Evolutionary conservation across 2,888 invertebrate genomes (phyloP), one percentile per base, ranked within the genome.

Genomic region (Cheilosia pagana): DNA sequence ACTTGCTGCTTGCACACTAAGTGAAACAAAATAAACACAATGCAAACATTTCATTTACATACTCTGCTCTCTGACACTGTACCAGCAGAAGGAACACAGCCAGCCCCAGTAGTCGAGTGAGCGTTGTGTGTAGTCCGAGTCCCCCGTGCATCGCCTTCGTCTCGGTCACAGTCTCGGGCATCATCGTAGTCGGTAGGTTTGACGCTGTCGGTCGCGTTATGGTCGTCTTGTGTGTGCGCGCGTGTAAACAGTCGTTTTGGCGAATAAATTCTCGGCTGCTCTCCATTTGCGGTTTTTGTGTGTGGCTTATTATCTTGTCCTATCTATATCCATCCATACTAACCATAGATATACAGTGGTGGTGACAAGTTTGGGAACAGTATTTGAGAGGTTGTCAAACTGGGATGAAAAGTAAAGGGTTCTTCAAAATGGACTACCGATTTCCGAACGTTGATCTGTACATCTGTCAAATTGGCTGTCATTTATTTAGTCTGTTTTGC

Each of bases 21-120:
- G 62, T 78, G 78, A 62, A 68, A 68, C 72, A 62, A 83, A 83
- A 78, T 74, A 78, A 78, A 83, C 72, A 74, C 60, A 72, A 82
- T 50, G 67, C 57, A 62, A 78, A 83, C 82, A 83, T 74, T 55
- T 67, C 55, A 72, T 83, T 78, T 74, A 72, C 78, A 63, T 83
- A 78, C 62, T 43, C 52, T 43, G 67, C 67, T 41, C 52, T 76
- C 57, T 75, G 75, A 59, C 60, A 43, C 67, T 43, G 65, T 28
- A 16, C 35, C 35, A 35, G 31, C 60, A 16, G 25, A 31, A 57
- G 31, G 10, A 35, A 35, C 43, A 28, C 35, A 52, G 35, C 19
- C 8, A 19, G 19, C 31, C 23, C 19, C 8, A 19, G 19, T 21
- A 28, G 25, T 35, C 35, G 35, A 12, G 35, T 31, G 31, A 31